phyloP scores from a whole-genome alignment of 2,113 vertebrate species.

The Sisor rabdophorus region DNA sequence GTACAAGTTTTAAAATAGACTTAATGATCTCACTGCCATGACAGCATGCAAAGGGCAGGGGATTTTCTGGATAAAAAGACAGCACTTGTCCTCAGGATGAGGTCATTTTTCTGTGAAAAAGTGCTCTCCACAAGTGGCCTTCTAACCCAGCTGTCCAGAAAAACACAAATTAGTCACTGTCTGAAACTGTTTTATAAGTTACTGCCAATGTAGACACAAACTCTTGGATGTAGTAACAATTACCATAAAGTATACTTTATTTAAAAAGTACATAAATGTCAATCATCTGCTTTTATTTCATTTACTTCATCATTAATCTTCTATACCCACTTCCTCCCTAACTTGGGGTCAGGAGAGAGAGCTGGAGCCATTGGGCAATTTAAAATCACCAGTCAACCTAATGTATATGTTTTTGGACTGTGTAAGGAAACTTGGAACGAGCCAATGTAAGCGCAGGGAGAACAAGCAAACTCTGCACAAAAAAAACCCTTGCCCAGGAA shows the following conservation, averaged over 20 bases:
- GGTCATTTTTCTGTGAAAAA: conserved; percentile 49
- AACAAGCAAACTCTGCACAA: too few relatives aligned
- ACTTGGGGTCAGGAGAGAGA: too few relatives aligned
- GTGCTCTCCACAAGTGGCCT: conserved; percentile 31
- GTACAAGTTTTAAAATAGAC: conserved; percentile 33
- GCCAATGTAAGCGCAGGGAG: too few relatives aligned
- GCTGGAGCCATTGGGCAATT: neutral
- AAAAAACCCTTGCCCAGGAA: too few relatives aligned
- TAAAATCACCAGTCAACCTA: too few relatives aligned
- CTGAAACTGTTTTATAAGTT: neutral
- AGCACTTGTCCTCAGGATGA: conserved; percentile 54
- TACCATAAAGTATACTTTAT: neutral
- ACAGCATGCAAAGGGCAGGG: conserved; percentile 22
- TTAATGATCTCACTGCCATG: conserved; percentile 47
- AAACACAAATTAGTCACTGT: conserved; percentile 30
- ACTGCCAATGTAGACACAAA: too few relatives aligned
- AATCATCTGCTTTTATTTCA: too few relatives aligned
- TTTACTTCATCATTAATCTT: too few relatives aligned
- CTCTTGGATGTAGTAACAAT: neutral
- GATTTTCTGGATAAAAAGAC: conserved; percentile 55
- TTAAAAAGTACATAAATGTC: neutral
- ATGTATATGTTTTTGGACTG: too few relatives aligned
- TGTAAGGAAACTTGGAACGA: too few relatives aligned
- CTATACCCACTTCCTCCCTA: too few relatives aligned
- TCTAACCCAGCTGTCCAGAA: conserved; percentile 34